Percentiles rank a stretch among this genome's conserved stretches.
Evolutionary conservation across 2,113 vertebrate species (phyloP).

Genomic region (Misgurnus mizolepis): DNA sequence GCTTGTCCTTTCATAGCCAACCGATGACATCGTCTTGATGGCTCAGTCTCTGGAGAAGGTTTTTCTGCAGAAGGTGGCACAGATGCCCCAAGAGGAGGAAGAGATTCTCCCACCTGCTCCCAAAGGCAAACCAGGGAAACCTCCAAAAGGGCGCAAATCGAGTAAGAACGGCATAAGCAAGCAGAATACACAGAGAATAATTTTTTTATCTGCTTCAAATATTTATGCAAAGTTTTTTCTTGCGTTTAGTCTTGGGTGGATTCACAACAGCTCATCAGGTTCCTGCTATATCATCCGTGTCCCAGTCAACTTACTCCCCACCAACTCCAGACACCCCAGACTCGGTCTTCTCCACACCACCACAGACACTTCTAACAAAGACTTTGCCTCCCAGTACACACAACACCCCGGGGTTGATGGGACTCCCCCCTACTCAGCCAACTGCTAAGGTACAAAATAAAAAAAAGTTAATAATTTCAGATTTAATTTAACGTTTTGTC

Average conservation of each 20-base stretch:
- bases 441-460: slow-evolving; percentile 71
- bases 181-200: background rate
- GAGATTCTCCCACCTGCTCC: slow-evolving; percentile 81
- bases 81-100: slow-evolving; percentile 90
- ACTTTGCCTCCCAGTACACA: slow-evolving; percentile 69
- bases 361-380: slow-evolving; percentile 81
- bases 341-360: slow-evolving; percentile 81
- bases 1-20: slow-evolving; percentile 71
- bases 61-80: slow-evolving; percentile 91
- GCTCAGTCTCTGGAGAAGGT: slow-evolving; percentile 93
- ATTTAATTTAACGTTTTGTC: too few relatives aligned
- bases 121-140: slow-evolving; percentile 80
- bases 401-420: slow-evolving; percentile 68
- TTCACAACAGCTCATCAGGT: slow-evolving; percentile 88
- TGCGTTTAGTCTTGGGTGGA: slow-evolving; percentile 69
- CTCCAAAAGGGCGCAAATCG: slow-evolving; percentile 76
- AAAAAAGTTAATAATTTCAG: background rate
- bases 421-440: slow-evolving; percentile 78
- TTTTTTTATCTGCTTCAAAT: background rate
- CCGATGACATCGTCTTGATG: slow-evolving; percentile 94
- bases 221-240: background rate
- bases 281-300: slow-evolving; percentile 83
- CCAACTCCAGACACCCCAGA: slow-evolving; percentile 85
- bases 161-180: background rate
- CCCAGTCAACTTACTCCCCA: slow-evolving; percentile 80